phyloP scores from a whole-genome alignment of 2,888 invertebrate species.

The Entomobrya proxima region DNA sequence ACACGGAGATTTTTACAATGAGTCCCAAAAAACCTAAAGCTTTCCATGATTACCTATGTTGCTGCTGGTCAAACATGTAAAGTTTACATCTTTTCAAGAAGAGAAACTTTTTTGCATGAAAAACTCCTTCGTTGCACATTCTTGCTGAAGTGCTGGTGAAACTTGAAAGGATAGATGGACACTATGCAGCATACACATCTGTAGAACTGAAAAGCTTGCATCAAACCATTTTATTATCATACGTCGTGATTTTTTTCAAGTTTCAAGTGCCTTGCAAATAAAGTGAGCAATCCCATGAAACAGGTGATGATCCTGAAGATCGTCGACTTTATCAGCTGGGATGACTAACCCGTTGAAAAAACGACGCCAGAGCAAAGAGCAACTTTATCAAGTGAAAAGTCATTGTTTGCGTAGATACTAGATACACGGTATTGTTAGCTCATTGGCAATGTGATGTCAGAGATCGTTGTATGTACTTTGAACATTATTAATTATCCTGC shows the following conservation, averaged over 20 bases:
- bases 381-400: not conserved
- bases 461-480: conserved; percentile 1
- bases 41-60: too few relatives aligned
- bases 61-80: too few relatives aligned
- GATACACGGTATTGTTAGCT: not conserved
- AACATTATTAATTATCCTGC: conserved; percentile 24
- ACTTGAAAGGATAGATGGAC: too few relatives aligned
- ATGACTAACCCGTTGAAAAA: not conserved
- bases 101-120: too few relatives aligned
- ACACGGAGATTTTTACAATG: too few relatives aligned
- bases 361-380: not conserved
- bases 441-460: conserved; percentile 14
- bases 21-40: too few relatives aligned
- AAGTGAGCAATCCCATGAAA: not conserved
- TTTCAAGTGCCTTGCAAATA: not conserved
- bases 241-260: not conserved
- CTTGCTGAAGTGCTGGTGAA: too few relatives aligned
- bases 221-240: too few relatives aligned
- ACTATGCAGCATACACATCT: too few relatives aligned
- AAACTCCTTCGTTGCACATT: too few relatives aligned
- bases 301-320: conserved; percentile 34
- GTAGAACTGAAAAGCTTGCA: too few relatives aligned
- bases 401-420: not conserved
- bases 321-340: conserved; percentile 50
- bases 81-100: too few relatives aligned